A percentile compares a stretch with the other conserved stretches of the same genome.
phyloP scores from a whole-genome alignment of 1,140 invertebrate genomes.

The Nixonia krombeini region DNA sequence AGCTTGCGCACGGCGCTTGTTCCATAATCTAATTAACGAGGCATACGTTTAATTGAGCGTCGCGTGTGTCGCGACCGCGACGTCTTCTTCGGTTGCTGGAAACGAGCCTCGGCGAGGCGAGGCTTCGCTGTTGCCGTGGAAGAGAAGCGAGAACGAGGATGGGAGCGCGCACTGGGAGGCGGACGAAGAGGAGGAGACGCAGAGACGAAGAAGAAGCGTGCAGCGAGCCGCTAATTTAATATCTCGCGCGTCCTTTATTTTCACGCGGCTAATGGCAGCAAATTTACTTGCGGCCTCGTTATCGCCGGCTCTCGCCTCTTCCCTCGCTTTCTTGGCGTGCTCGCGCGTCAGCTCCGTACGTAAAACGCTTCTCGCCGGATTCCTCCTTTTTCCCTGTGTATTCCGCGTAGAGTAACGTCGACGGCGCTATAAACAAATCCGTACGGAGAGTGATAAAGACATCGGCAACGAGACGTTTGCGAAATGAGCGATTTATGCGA shows the following conservation, averaged over 20 bases:
- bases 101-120: not conserved
- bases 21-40: slow-evolving; percentile 8
- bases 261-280: slow-evolving; percentile 66
- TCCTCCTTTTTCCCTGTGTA: slow-evolving; percentile 12
- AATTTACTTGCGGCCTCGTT: slow-evolving; percentile 67
- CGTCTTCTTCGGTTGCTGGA: slow-evolving; percentile 4
- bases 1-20: too few relatives aligned
- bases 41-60: not conserved
- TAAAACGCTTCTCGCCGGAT: slow-evolving; percentile 7
- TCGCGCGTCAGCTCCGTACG: slow-evolving; percentile 32
- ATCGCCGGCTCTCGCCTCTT: slow-evolving; percentile 54
- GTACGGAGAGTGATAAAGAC: slow-evolving; percentile 17
- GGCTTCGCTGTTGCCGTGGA: slow-evolving; percentile 11
- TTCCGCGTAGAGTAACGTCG: slow-evolving; percentile 14
- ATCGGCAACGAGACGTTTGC: not conserved
- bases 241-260: slow-evolving; percentile 55
- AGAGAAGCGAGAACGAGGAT: not conserved
- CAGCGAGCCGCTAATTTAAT: slow-evolving; percentile 22
- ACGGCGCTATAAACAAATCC: slow-evolving; percentile 16
- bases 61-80: not conserved
- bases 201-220: slow-evolving; percentile 8
- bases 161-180: not conserved
- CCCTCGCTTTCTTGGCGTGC: slow-evolving; percentile 12
- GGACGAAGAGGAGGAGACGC: not conserved
- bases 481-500: too few relatives aligned